These are phyloP conservation scores for Helogale parvula DNA, from an alignment of 2,113 vertebrate species.

Conservation along the genomic window DNA sequence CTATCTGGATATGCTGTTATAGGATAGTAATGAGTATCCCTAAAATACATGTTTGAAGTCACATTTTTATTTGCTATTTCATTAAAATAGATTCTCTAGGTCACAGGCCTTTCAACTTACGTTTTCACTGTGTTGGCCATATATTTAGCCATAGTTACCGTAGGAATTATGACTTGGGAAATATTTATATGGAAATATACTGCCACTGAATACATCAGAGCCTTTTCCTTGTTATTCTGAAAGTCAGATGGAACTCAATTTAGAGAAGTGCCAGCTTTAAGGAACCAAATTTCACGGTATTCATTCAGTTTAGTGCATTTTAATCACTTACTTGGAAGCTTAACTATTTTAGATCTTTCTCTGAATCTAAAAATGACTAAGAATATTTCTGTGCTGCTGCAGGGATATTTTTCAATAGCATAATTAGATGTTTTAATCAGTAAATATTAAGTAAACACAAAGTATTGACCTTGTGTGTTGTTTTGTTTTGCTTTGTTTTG, in stretches of 20 bases:
- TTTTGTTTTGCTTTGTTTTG: not conserved
- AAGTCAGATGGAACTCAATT: not conserved
- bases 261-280: slow-evolving; percentile 23
- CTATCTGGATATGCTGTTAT: not conserved
- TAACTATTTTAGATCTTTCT: slow-evolving; percentile 14
- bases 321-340: slow-evolving; percentile 23
- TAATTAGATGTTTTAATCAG: slow-evolving; percentile 3
- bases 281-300: not conserved
- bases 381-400: not conserved
- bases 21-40: not conserved
- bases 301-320: slow-evolving; percentile 23
- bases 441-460: slow-evolving; percentile 1
- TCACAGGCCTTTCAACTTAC: not conserved
- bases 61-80: slow-evolving; percentile 39
- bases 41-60: not conserved
- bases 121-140: not conserved
- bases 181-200: not conserved
- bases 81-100: slow-evolving; percentile 41
- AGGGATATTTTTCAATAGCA: not conserved
- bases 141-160: not conserved
- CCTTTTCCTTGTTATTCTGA: slow-evolving; percentile 3
- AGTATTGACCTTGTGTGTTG: not conserved
- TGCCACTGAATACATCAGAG: not conserved
- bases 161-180: slow-evolving; percentile 1
- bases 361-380: slow-evolving; percentile 14